A percentile compares a stretch with the other conserved stretches of the same genome.
Conservation (phyloP, 2,797 vertebrate genomes). For the Brotula barbata region DNA sequence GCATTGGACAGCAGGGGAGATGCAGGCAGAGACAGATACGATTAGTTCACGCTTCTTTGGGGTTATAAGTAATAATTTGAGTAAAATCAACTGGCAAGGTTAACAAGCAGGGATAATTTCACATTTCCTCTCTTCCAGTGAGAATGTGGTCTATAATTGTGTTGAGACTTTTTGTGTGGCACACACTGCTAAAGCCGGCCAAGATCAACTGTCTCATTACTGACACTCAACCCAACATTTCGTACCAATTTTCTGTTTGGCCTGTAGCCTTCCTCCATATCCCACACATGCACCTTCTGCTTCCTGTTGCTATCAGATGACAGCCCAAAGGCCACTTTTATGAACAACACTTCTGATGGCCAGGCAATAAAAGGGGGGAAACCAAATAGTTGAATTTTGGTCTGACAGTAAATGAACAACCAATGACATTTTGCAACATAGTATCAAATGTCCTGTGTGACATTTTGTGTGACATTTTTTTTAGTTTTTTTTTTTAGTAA, state of each 20-base stretch:
- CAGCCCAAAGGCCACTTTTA: no score
- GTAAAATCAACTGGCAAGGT: conserved; percentile 82
- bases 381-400: no score
- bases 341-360: no score
- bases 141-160: conserved; percentile 80
- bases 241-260: conserved; percentile 42
- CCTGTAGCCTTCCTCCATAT: conserved; percentile 25
- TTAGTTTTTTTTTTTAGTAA: no score
- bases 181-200: conserved; percentile 80
- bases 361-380: no score
- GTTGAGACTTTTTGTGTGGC: conserved; percentile 82
- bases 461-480: no score
- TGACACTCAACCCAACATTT: conserved; percentile 39
- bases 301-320: no score
- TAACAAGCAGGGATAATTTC: conserved; percentile 81
- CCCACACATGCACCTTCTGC: conserved; percentile 22
- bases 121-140: conserved; percentile 73
- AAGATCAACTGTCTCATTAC: conserved; percentile 56
- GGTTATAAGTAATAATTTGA: conserved; percentile 82
- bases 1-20: conserved; percentile 50
- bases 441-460: no score
- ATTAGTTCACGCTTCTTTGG: conserved; percentile 75
- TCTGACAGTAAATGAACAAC: no score
- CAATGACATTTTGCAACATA: no score
- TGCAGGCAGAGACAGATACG: conserved; percentile 63